Base-by-base conservation (phyloP, 30 jellyfish, hydroid and myxozoan genomes). In the Mastigias papua region DNA sequence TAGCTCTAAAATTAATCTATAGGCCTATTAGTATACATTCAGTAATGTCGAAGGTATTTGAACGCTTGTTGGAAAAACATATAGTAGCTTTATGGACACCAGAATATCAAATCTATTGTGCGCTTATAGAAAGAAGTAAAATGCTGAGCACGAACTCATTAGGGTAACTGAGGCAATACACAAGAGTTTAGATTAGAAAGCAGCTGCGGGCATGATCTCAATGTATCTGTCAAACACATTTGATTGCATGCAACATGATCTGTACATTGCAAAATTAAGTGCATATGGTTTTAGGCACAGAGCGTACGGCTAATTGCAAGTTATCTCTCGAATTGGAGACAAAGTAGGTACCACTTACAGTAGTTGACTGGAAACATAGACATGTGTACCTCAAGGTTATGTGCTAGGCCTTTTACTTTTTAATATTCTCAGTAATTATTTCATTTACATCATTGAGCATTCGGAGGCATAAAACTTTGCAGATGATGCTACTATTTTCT, bases 61-160 rank as follows among this genome's bases (percentile, higher is more conserved):
- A 29, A 29, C 84, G 67, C 29, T 72, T 72, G 65, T 25, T 31
- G 48, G 67, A 33, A 30, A 33, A 37, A 37, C 65, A 72, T 71
- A 31, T 37, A 19, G 27, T 20, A 21, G 30, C 67, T 72, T 72
- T 72, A 72, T 72, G 26, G 51, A 33, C 84, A 72, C 84, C 33
- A 31, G 31, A 42, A 72, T 72, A 72, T 72, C 84, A 25, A 72
- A 30, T 72, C 84, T 72, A 19, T 42, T 72, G 67, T 72, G 84
- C 51, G 84, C 84, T 72, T 72, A 72, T 33, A 72, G 84, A 42
- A 72, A 72, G 33, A 42, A 42, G 17, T 42, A 37, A 27, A 31
- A 31, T 33, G 84, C 84, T 25, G 62, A 72, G 51, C 84, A 72
- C 48, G 84, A 26, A 72, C 65, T 72, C 51, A 72, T 72, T 37